Evolutionary conservation across 1,140 invertebrate species (phyloP).

Genomic region (Latrodectus geometricus): DNA sequence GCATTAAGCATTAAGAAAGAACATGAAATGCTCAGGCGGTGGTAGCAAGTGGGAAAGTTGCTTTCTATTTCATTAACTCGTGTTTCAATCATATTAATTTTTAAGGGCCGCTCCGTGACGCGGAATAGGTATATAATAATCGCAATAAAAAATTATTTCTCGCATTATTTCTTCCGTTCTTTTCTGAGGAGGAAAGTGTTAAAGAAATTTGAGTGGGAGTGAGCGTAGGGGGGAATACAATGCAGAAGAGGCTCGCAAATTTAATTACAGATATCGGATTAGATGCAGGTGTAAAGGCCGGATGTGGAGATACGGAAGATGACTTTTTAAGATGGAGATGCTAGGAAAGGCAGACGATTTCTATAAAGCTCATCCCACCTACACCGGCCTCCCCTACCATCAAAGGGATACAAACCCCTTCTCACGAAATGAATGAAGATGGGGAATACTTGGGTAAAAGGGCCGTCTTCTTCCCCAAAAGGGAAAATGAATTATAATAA

Average conservation of each 20-base stretch:
- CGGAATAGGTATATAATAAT: conserved; percentile 61
- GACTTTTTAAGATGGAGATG: conserved; percentile 33
- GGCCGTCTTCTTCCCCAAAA: not conserved
- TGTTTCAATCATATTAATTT: conserved; percentile 62
- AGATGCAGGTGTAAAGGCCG: conserved; percentile 51
- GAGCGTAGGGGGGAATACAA: conserved; percentile 22
- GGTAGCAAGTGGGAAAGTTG: conserved; percentile 17
- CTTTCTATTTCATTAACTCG: conserved; percentile 61
- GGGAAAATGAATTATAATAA: conserved; percentile 54
- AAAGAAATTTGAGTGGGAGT: conserved; percentile 46
- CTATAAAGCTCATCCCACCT: conserved; percentile 36
- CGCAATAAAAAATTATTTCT: conserved; percentile 47
- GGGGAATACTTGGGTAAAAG: conserved; percentile 17
- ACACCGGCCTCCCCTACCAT: not conserved
- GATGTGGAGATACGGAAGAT: conserved; percentile 31
- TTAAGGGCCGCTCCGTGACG: conserved; percentile 47
- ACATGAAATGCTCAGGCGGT: conserved; percentile 16
- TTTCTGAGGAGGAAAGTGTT: conserved; percentile 25
- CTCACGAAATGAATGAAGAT: conserved; percentile 36
- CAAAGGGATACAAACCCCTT: conserved; percentile 9
- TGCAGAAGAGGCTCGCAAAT: conserved; percentile 38
- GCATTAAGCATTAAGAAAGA: conserved; percentile 59
- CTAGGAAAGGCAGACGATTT: conserved; percentile 24
- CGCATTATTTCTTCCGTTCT: conserved; percentile 23
- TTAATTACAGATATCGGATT: conserved; percentile 62